These are phyloP conservation scores for Capromys pilorides DNA, from an alignment of 2,797 vertebrate genomes.

Conservation along the genomic window DNA sequence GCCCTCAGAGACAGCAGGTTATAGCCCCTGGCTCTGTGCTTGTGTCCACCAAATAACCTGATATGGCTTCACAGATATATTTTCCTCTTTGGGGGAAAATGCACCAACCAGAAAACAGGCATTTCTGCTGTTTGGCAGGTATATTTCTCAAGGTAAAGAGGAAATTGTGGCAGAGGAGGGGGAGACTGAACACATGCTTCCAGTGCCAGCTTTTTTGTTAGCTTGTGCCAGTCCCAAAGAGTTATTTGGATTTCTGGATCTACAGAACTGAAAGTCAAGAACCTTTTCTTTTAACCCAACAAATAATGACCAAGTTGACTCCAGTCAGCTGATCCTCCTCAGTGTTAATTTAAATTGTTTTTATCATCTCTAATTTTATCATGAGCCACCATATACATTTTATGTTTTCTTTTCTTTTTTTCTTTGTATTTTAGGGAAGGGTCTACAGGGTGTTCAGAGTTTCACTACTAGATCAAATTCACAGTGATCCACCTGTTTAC, in stretches of 20 bases:
- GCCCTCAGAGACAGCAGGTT: background rate
- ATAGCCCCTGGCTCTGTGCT: background rate
- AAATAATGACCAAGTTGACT: background rate
- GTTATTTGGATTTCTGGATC: background rate
- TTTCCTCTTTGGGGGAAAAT: background rate
- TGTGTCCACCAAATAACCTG: background rate
- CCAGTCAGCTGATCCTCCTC: background rate
- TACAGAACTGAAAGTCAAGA: constrained; percentile 13
- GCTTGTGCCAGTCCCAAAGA: background rate
- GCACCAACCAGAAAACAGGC: background rate
- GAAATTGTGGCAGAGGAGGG: background rate
- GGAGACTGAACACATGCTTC: background rate
- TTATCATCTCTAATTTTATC: background rate
- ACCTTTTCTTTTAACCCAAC: background rate
- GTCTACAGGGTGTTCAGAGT: too few relatives aligned
- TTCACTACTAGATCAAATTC: too few relatives aligned
- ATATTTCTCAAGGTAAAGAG: background rate
- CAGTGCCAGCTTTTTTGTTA: background rate
- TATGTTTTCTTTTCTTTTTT: background rate
- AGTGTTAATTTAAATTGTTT: background rate
- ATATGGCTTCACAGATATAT: background rate
- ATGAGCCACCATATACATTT: background rate
- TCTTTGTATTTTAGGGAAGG: too few relatives aligned
- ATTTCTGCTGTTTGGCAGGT: background rate
- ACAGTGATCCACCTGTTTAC: too few relatives aligned